These are phyloP conservation scores for Adoxophyes honmai DNA, from an alignment of 1,140 invertebrate species.

Conservation along the genomic window DNA sequence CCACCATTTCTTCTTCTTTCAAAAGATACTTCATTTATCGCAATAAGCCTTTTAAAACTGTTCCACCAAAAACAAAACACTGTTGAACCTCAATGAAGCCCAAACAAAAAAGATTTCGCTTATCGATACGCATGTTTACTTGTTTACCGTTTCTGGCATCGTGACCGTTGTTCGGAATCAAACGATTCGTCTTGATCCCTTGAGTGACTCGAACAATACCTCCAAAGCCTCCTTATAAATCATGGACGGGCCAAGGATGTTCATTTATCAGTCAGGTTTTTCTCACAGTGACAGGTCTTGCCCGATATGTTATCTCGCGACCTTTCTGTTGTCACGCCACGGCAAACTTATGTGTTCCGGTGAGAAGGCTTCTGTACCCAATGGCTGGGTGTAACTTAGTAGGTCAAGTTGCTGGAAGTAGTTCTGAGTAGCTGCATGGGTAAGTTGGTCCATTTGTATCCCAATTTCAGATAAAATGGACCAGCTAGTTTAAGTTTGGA, in stretches of 20 bases:
- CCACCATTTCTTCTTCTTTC: too few species aligned
- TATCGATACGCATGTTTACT: constrained; percentile 2
- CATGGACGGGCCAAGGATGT: constrained; percentile 3
- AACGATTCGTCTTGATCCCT: constrained; percentile 12
- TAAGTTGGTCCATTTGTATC: background rate
- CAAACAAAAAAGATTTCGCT: too few species aligned
- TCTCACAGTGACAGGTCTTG: constrained; percentile 4
- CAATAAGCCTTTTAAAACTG: too few species aligned
- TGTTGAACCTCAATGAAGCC: too few species aligned
- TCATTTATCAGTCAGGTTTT: constrained; percentile 15
- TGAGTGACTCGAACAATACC: constrained; percentile 3
- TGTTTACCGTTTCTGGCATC: background rate
- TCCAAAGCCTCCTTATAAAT: constrained; percentile 9
- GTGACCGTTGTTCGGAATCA: background rate
- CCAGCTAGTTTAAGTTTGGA: background rate
- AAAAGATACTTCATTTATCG: too few species aligned
- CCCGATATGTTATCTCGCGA: constrained; percentile 10
- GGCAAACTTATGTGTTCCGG: constrained; percentile 8
- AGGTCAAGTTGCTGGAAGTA: background rate
- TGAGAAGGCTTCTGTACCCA: background rate
- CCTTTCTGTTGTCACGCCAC: background rate
- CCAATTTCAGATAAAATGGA: background rate
- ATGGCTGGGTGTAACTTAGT: background rate
- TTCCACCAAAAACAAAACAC: too few species aligned
- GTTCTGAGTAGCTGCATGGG: background rate